Evolutionary conservation across 2,888 invertebrate species (phyloP).

Genomic region (Macaria liturata): DNA sequence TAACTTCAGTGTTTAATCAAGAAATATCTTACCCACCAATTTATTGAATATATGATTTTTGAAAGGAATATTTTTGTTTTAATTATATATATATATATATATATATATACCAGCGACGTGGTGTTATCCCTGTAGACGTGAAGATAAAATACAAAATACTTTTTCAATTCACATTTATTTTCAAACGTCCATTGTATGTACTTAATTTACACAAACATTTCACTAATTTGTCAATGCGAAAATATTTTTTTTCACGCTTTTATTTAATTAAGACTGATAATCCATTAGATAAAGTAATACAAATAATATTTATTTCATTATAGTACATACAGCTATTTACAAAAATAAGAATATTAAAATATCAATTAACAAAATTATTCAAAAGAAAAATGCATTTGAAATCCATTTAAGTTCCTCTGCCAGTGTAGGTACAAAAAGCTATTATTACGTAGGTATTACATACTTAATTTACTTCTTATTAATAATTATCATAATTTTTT

Average conservation of each 20-base stretch:
- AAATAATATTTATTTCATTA: no score
- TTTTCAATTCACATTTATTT: conserved; percentile 20
- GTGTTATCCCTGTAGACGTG: no score
- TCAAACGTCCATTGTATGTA: conserved; percentile 22
- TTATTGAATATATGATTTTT: conserved; percentile 30
- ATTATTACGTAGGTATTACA: no score
- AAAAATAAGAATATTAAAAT: background rate
- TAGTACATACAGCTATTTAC: background rate
- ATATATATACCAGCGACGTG: no score
- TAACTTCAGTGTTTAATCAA: conserved; percentile 28
- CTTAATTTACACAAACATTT: conserved; percentile 15
- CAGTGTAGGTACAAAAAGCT: no score
- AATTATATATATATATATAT: background rate
- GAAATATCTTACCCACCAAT: conserved; percentile 29
- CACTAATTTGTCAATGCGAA: conserved; percentile 2
- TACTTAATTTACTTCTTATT: no score
- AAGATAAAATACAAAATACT: background rate
- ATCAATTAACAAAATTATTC: background rate
- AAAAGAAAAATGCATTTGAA: background rate
- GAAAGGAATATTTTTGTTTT: conserved; percentile 6
- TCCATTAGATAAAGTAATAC: no score
- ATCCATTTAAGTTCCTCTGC: no score
- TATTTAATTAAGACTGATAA: background rate
- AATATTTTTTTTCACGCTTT: background rate
- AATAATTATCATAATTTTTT: no score